These are phyloP conservation scores for Alethe castanea DNA, from an alignment of 2,113 vertebrate genomes.

Conservation along the genomic window DNA sequence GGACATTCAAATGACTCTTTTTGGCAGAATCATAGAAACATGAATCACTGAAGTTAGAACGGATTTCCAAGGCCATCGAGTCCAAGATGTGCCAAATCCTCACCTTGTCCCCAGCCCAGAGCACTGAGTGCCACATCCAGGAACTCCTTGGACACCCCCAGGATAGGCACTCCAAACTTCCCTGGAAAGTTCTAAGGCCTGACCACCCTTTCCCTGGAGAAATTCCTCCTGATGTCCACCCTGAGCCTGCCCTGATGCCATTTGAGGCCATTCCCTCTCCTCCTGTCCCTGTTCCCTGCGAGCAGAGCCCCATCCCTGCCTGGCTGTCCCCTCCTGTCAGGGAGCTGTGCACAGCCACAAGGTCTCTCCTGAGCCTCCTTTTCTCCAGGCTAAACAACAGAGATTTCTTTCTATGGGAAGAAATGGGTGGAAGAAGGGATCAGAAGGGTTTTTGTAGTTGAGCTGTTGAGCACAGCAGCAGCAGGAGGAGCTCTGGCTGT, in stretches of 20 bases:
- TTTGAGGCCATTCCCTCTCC: background rate
- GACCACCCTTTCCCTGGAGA: rapidly evolving
- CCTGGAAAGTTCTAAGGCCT: rapidly evolving
- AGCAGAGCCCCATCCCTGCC: background rate
- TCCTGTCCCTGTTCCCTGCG: background rate
- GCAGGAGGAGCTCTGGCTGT: background rate
- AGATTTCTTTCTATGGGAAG: background rate
- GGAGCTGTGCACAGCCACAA: background rate
- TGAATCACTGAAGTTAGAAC: background rate
- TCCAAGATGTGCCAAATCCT: rapidly evolving
- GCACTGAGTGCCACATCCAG: rapidly evolving
- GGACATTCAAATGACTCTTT: background rate
- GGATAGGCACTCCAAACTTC: background rate
- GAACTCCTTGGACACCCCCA: rapidly evolving
- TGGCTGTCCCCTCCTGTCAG: background rate
- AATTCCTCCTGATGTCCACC: rapidly evolving
- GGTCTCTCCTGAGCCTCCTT: background rate
- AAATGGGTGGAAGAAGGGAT: background rate
- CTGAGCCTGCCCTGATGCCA: rapidly evolving
- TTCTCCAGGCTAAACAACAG: rapidly evolving
- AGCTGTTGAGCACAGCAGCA: background rate
- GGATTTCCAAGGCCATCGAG: rapidly evolving
- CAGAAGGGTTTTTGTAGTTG: background rate
- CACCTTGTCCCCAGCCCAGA: background rate
- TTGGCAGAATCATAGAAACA: background rate